phyloP scores from a whole-genome alignment of 2,888 invertebrate species.

The Euplagia quadripunctaria region DNA sequence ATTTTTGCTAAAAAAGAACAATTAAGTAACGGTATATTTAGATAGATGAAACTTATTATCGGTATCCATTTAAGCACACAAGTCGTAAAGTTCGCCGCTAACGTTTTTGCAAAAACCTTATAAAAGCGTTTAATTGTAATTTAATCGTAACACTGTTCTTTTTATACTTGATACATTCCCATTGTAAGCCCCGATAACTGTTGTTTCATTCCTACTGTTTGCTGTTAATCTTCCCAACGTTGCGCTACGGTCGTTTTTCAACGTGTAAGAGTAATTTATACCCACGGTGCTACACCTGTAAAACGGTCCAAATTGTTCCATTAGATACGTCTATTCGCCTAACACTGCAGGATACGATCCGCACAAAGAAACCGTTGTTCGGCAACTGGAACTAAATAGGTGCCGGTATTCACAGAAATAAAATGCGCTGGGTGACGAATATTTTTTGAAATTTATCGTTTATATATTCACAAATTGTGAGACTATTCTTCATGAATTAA shows the following conservation, averaged over 20 bases:
- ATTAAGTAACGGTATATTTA: constrained; percentile 42
- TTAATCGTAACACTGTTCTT: constrained; percentile 50
- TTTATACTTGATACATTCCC: constrained; percentile 38
- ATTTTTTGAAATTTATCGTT: constrained; percentile 18
- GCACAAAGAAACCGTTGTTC: constrained; percentile 48
- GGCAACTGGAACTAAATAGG: constrained; percentile 39
- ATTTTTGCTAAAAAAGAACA: constrained; percentile 33
- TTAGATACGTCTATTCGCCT: constrained; percentile 47
- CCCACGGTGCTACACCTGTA: constrained; percentile 40
- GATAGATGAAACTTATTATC: constrained; percentile 35
- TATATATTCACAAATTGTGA: constrained; percentile 30
- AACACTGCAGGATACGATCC: constrained; percentile 44
- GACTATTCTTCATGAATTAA: constrained; percentile 29
- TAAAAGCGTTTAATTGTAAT: constrained; percentile 58
- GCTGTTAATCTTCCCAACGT: constrained; percentile 43
- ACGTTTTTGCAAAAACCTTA: constrained; percentile 42
- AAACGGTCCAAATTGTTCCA: constrained; percentile 49
- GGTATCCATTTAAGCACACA: constrained; percentile 35
- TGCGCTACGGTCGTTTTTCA: constrained; percentile 51
- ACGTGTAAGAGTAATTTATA: constrained; percentile 43
- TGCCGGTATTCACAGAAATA: constrained; percentile 33
- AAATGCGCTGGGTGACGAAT: constrained; percentile 30
- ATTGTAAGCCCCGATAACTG: constrained; percentile 51
- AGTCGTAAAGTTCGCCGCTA: constrained; percentile 4
- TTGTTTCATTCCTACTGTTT: constrained; percentile 50